Percentiles rank a stretch among this genome's conserved stretches.
phyloP scores from a whole-genome alignment of 2,113 vertebrate species.

The Leptodactylus fuscus region DNA sequence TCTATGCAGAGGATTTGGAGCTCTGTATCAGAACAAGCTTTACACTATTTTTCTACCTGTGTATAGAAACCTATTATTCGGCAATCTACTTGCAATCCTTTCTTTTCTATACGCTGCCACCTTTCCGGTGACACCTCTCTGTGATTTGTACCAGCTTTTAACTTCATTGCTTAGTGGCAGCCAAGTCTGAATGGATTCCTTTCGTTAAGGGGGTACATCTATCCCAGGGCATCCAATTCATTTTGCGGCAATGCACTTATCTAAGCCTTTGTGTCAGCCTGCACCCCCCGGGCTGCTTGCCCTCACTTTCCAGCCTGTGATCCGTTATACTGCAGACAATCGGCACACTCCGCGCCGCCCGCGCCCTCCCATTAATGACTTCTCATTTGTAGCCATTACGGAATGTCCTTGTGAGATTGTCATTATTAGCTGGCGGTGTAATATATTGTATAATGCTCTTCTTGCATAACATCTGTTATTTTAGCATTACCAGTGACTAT shows the following conservation, averaged over 20 bases:
- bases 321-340: slow-evolving; percentile 32
- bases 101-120: background rate
- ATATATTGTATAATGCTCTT: slow-evolving; percentile 40
- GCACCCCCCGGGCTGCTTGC: slow-evolving; percentile 18
- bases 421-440: slow-evolving; percentile 18
- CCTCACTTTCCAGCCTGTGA: slow-evolving; percentile 26
- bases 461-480: slow-evolving; percentile 48
- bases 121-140: background rate
- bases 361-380: slow-evolving; percentile 43
- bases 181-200: slow-evolving; percentile 16
- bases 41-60: background rate
- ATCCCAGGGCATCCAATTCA: background rate
- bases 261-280: background rate
- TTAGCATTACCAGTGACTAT: background rate
- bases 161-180: slow-evolving; percentile 6
- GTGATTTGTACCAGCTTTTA: slow-evolving; percentile 36
- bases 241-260: slow-evolving; percentile 15
- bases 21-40: background rate
- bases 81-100: background rate
- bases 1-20: background rate
- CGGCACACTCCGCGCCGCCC: background rate
- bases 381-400: slow-evolving; percentile 41
- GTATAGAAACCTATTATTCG: background rate
- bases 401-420: slow-evolving; percentile 39
- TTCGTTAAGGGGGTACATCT: slow-evolving; percentile 24